Conservation (phyloP, 2,113 vertebrate genomes). For the Scatophagus argus region DNA sequence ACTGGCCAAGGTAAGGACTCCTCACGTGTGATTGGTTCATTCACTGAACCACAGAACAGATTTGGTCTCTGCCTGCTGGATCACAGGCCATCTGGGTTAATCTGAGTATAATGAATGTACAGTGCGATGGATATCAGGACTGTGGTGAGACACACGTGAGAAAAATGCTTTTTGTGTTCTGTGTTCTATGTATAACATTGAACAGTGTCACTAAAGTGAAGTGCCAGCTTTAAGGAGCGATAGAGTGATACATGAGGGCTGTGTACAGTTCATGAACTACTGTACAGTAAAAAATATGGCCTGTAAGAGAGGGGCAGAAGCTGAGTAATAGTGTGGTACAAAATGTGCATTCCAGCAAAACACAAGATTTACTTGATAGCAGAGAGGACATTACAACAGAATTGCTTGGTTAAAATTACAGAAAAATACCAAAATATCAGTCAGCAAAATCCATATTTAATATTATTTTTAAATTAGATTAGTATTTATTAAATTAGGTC, state of each 20-base stretch:
- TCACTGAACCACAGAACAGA: constrained; percentile 37
- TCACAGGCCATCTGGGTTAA: constrained; percentile 25
- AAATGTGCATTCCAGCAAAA: constrained; percentile 28
- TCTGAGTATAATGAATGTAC: constrained; percentile 27
- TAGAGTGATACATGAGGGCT: constrained; percentile 46
- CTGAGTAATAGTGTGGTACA: constrained; percentile 11
- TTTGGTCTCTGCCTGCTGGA: constrained; percentile 38
- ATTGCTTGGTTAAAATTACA: neutral
- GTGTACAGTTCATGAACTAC: constrained; percentile 49
- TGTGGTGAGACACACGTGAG: neutral
- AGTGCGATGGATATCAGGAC: neutral
- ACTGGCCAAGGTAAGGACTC: constrained; percentile 51
- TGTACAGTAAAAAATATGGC: constrained; percentile 53
- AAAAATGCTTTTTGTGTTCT: constrained; percentile 11
- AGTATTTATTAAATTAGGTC: neutral
- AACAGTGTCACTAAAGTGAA: constrained; percentile 41
- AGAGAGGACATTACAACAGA: neutral
- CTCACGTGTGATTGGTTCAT: constrained; percentile 62
- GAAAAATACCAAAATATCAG: neutral
- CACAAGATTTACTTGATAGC: neutral
- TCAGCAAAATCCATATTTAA: neutral
- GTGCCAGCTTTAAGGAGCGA: constrained; percentile 28
- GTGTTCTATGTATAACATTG: constrained; percentile 25
- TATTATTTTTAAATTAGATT: neutral
- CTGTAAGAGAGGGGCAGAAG: constrained; percentile 39